These are phyloP conservation scores for Solenopsis invicta DNA, from an alignment of 1,140 invertebrate species.

Conservation along the genomic window DNA sequence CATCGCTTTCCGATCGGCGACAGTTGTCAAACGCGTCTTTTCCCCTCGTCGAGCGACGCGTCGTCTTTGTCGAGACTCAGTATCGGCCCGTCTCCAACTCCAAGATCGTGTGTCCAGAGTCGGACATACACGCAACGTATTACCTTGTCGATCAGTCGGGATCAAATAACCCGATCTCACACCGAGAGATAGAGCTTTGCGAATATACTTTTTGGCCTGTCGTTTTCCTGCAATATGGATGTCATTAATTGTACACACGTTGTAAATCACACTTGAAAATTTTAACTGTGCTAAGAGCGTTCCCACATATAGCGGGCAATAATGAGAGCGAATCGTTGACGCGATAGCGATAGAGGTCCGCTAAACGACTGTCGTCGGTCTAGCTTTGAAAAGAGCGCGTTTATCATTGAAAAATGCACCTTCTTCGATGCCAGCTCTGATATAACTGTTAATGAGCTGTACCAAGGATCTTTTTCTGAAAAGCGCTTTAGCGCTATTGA, in stretches of 20 bases:
- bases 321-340: conserved; percentile 37
- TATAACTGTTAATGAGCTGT: conserved; percentile 75
- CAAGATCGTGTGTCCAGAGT: conserved; percentile 50
- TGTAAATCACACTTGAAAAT: not conserved
- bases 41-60: conserved; percentile 46
- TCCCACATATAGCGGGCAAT: not conserved
- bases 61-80: conserved; percentile 53
- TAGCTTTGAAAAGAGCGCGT: too few species aligned
- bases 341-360: not conserved
- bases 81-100: conserved; percentile 39
- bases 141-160: conserved; percentile 75
- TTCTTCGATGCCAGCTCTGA: conserved; percentile 75
- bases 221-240: conserved; percentile 73
- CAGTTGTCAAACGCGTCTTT: not conserved
- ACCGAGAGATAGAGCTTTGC: conserved; percentile 79
- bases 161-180: conserved; percentile 81
- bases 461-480: conserved; percentile 70
- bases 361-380: not conserved
- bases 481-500: conserved; percentile 59
- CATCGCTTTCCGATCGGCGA: not conserved
- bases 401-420: conserved; percentile 48
- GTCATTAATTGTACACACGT: not conserved
- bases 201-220: conserved; percentile 77
- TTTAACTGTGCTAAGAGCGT: conserved; percentile 5
- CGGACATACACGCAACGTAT: conserved; percentile 75